Evolutionary conservation across 2,797 vertebrate species (phyloP), one percentile per base, ranked within the genome.

Genomic region (Sebastes hubbsi): DNA sequence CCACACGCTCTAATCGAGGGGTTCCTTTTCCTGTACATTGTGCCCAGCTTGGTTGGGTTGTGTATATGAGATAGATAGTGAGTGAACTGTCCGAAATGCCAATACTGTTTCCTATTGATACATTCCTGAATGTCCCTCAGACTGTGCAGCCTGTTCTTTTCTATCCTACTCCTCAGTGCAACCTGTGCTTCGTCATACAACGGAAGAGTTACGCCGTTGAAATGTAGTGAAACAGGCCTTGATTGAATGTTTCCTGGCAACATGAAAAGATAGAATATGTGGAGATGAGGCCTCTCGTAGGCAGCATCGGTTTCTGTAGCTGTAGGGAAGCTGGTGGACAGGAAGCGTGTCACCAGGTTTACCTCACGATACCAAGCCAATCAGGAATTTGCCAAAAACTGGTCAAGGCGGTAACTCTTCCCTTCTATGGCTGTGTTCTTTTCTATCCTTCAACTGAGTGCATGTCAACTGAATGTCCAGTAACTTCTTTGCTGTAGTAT

Each of bases 401-500:
- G 76, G 83, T 61, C 42, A 49, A 74, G 77, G 83, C 85, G 75
- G 52, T 88, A 89, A 89, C 92, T 93, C 89, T 84, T 89, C 87
- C 87, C 66, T 87, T 91, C 84, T 89, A 80, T 91, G 93, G 78
- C 86, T 62, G 78, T 90, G 69, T 93, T 88, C 70, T 93, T 94
- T 95, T 90, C 78, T 93, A 94, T 91, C 92, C 90, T 92, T 91
- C 88, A 93, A 89, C 85, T 94, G 95, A 95, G 94, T 96, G 96
- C 96, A 97, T 97, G 96, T 95, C 94, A 91, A 93, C 92, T 96
- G 90, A 95, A 95, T 95, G 95, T 97, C 88, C 91, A 95, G 94
- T 96, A 93, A 93, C 91, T 94, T 87, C 89, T 94, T 95, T 94
- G 95, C 94, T 90, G 94, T 96, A 96, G 95, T 95, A 89, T 94